Evolutionary conservation across 64 coral and sea anemone species (phyloP).

Genomic region (Pocillopora damicornis): DNA sequence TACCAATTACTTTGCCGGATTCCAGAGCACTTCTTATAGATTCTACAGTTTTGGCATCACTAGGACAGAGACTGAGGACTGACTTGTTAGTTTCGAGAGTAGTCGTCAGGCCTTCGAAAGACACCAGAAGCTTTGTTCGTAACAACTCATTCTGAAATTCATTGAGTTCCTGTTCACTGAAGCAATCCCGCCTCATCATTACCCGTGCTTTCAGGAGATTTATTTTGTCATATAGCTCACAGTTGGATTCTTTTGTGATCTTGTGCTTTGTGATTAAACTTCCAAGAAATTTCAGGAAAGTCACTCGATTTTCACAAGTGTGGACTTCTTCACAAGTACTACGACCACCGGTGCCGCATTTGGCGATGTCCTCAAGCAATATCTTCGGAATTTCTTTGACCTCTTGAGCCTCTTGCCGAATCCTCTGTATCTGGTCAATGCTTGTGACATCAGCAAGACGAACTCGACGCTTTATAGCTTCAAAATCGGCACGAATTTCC

Average conservation of each 20-base stretch:
- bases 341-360: background rate
- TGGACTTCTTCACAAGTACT: background rate
- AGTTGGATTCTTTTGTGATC: background rate
- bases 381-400: background rate
- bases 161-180: conserved; percentile 24
- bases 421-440: background rate
- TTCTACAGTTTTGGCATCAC: background rate
- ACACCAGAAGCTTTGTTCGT: background rate
- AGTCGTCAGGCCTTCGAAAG: background rate
- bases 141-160: conserved; percentile 1
- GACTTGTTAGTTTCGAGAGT: background rate
- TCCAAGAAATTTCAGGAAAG: background rate
- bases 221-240: background rate
- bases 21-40: background rate
- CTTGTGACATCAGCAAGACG: background rate
- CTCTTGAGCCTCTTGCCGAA: background rate
- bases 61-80: background rate
- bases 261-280: background rate
- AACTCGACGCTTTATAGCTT: conserved; percentile 51
- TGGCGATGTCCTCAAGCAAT: background rate
- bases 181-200: background rate
- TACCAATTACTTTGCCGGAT: conserved; percentile 12
- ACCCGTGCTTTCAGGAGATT: background rate
- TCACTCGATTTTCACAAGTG: conserved; percentile 13
- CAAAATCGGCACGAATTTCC: conserved; percentile 50